Evolutionary conservation across 1,140 invertebrate genomes (phyloP).

Genomic region (Dinoponera quadriceps): DNA sequence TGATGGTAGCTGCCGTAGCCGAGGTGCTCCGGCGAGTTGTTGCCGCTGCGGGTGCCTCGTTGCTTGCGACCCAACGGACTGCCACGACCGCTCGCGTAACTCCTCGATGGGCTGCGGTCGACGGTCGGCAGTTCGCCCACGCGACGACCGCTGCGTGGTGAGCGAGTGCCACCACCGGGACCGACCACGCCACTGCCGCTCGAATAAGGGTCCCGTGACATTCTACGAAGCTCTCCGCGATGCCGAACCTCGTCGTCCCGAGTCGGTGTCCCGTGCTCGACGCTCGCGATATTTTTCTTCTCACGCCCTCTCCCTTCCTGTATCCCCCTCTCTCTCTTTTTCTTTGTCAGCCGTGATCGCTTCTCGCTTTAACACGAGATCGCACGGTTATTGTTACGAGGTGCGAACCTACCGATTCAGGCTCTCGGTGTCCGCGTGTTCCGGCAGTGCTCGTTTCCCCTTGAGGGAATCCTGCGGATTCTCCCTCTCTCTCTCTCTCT

Average conservation of each 20-base stretch:
- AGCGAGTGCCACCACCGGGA: conserved; percentile 87
- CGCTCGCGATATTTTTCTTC: conserved; percentile 52
- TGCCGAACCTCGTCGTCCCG: conserved; percentile 83
- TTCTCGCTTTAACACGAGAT: no score
- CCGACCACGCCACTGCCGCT: conserved; percentile 85
- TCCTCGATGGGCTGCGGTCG: conserved; percentile 92
- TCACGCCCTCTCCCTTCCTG: conserved; percentile 20
- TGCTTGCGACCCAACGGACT: conserved; percentile 87
- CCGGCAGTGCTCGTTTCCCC: not conserved
- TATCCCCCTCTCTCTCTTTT: conserved; percentile 9
- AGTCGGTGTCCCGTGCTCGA: conserved; percentile 78
- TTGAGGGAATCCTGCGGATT: not conserved
- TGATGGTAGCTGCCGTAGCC: conserved; percentile 86
- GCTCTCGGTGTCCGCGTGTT: conserved; percentile 33
- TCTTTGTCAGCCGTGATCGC: no score
- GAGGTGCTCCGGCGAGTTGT: conserved; percentile 87
- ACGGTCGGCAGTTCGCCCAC: conserved; percentile 92
- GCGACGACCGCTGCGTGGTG: conserved; percentile 88
- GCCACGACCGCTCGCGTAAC: conserved; percentile 88
- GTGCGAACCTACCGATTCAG: not conserved
- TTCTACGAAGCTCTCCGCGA: conserved; percentile 86
- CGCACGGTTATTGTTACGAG: no score
- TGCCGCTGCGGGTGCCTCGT: conserved; percentile 86
- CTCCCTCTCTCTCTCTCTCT: not conserved
- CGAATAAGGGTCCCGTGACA: conserved; percentile 91